Evolutionary conservation across 2,113 vertebrate genomes (phyloP), one percentile per base, ranked within the genome.

Genomic region (rabbit (Oryctolagus cuniculus)): DNA sequence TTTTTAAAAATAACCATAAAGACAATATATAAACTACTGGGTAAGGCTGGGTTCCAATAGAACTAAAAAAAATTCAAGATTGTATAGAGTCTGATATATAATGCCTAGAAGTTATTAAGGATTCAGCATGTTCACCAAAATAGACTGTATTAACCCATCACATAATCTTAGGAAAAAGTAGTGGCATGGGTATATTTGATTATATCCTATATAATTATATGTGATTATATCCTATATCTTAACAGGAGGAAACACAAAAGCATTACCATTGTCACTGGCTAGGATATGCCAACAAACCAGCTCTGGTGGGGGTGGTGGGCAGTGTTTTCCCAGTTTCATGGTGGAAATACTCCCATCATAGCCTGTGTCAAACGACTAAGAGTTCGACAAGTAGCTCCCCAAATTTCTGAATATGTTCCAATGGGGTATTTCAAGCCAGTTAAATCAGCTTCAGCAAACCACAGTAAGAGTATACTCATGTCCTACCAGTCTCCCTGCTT

Each of bases 401-500:
- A 19, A 74, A 66, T 77, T 53, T 93, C 49, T 72, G 66, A 51
- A 34, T 80, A 5, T 31, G 5, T 80, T 86, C 79, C 27, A 64
- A 6, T 44, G 38, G 80, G 19, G 67, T 89, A 64, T 90, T 53
- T 10, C 27, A 92, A 90, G 34, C 9, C 69, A 74, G 22, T 79
- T 55, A 86, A 96, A 29, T 27, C 67, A 93, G 36, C 11, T 38
- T 84, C 75, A 80, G 69, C 31, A 83, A 85, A 75, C 64, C 49
- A 80, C 86, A 89, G 87, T 12, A 81, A 66, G 69, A 85, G 25
- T 2, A 13, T 24, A n/a, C n/a, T 82, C 19, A 6, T 55, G 69
- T 69, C 67, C 29, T 31, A 22, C 34, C 11, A 38, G 34, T 61
- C 29, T 19, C 38, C 75, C 74, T 66, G n/a, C 85, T 29, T 49